Evolutionary conservation across 2,113 vertebrate genomes (phyloP).

Genomic region (Ondatra zibethicus): DNA sequence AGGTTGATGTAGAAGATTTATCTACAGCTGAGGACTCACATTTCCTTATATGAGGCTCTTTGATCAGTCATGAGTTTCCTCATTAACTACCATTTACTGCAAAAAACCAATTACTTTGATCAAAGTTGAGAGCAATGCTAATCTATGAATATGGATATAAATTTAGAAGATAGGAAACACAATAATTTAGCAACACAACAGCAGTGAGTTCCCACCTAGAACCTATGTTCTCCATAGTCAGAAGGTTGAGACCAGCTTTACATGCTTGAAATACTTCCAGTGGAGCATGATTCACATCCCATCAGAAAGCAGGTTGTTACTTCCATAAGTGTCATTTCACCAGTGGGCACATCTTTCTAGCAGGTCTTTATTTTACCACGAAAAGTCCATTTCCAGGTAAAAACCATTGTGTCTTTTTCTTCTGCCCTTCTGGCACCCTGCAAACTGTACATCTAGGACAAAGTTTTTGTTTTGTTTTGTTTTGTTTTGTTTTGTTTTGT

Average conservation of each 20-base stretch:
- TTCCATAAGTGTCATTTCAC: neutral
- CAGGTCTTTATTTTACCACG: neutral
- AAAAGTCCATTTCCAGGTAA: neutral
- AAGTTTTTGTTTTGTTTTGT: too few species aligned
- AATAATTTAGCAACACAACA: neutral
- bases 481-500: too few species aligned
- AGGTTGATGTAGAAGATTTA: neutral
- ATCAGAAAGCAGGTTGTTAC: neutral
- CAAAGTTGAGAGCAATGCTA: neutral
- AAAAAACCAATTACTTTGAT: neutral
- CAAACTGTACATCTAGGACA: neutral
- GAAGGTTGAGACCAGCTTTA: neutral
- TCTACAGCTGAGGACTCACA: neutral
- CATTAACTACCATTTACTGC: neutral
- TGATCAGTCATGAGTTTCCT: neutral
- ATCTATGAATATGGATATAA: neutral
- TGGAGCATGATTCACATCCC: neutral
- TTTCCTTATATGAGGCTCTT: neutral
- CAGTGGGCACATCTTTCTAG: neutral
- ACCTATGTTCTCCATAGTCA: neutral
- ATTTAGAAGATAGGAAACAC: neutral
- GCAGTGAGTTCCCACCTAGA: too few species aligned
- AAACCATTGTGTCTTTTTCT: neutral
- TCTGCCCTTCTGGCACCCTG: neutral
- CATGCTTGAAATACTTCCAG: neutral